A percentile compares a stretch with the other conserved stretches of the same genome.
These are phyloP conservation scores for Chiroxiphia lanceolata DNA, from an alignment of 2,797 vertebrate genomes.

Conservation along the genomic window DNA sequence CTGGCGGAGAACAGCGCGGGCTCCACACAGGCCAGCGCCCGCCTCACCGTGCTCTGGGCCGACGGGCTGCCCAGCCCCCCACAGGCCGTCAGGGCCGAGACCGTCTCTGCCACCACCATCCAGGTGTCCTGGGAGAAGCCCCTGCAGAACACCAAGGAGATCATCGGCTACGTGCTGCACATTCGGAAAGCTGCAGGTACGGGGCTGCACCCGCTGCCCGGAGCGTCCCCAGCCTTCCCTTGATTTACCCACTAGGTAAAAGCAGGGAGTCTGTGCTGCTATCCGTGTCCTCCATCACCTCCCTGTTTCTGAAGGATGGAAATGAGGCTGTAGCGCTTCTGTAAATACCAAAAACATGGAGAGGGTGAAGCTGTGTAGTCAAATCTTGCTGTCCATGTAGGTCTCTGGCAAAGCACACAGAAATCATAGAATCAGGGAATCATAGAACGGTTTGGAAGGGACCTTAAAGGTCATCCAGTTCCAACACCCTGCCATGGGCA, in stretches of 20 bases:
- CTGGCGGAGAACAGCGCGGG: constrained; percentile 96
- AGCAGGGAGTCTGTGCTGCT: not conserved
- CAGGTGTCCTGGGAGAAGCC: constrained; percentile 94
- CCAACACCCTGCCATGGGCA: not conserved
- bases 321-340: not conserved
- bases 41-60: constrained; percentile 93
- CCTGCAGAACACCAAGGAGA: constrained; percentile 90
- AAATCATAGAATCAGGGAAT: not conserved
- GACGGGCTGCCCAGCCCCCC: constrained; percentile 92
- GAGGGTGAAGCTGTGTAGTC: not conserved
- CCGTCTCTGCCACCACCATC: constrained; percentile 88
- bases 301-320: not conserved
- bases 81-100: constrained; percentile 80
- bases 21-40: constrained; percentile 93
- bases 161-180: constrained; percentile 96
- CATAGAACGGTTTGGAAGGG: not conserved
- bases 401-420: not conserved
- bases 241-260: not conserved
- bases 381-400: not conserved
- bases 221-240: not conserved
- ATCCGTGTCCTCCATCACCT: not conserved
- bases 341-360: not conserved
- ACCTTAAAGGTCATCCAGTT: not conserved
- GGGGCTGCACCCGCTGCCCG: not conserved
- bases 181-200: constrained; percentile 90